Conservation (phyloP, 2,113 vertebrate genomes). For the Forbesichthys agassizii region DNA sequence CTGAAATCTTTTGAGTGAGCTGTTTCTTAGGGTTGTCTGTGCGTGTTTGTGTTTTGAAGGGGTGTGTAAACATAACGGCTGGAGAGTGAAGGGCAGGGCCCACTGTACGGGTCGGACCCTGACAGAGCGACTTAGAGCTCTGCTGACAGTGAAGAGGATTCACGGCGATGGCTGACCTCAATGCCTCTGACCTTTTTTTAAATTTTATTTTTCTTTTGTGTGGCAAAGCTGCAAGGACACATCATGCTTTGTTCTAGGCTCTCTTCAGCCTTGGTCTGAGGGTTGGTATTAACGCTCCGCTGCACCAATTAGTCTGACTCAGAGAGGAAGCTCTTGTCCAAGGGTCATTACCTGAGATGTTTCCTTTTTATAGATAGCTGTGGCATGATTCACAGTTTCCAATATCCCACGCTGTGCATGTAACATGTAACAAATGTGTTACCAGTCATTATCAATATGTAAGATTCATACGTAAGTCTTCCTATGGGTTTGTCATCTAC, state of each 20-base stretch:
- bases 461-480: too few relatives aligned
- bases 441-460: too few relatives aligned
- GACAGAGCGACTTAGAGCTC: slow-evolving; percentile 41
- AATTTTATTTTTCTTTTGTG: not conserved
- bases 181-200: slow-evolving; percentile 65
- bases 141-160: slow-evolving; percentile 61
- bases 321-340: slow-evolving; percentile 59
- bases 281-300: slow-evolving; percentile 59
- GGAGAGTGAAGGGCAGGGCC: slow-evolving; percentile 41
- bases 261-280: slow-evolving; percentile 9
- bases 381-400: slow-evolving; percentile 65
- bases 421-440: too few relatives aligned
- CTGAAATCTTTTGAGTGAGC: slow-evolving; percentile 27
- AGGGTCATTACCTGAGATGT: slow-evolving; percentile 67
- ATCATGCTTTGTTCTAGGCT: slow-evolving; percentile 49
- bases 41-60: slow-evolving; percentile 23
- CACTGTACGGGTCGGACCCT: slow-evolving; percentile 48
- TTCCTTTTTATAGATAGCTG: slow-evolving; percentile 60
- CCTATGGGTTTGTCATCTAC: too few relatives aligned
- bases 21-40: slow-evolving; percentile 22
- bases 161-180: slow-evolving; percentile 58
- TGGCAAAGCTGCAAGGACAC: slow-evolving; percentile 44
- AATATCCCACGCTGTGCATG: slow-evolving; percentile 16
- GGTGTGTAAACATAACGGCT: slow-evolving; percentile 46
- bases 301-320: slow-evolving; percentile 68